phyloP scores from a whole-genome alignment of 2,888 invertebrate species.

The Colostygia pectinataria region DNA sequence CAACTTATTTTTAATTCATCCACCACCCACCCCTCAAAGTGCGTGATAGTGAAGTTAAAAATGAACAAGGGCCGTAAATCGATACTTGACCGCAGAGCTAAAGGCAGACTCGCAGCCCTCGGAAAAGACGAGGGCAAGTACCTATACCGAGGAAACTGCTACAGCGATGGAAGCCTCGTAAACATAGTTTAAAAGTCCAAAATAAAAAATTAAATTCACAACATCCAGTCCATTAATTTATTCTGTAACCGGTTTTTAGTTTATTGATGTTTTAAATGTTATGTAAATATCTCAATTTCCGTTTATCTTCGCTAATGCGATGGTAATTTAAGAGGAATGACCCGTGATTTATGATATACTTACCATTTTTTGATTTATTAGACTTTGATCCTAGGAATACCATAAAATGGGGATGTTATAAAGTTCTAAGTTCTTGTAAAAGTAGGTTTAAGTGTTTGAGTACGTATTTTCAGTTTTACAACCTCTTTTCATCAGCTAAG shows the following conservation, averaged over 20 bases:
- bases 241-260: constrained; percentile 20
- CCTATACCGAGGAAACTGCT: constrained; percentile 92
- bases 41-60: constrained; percentile 98
- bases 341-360: constrained; percentile 16
- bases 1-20: no score
- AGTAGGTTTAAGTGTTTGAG: no score
- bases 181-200: constrained; percentile 73
- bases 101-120: constrained; percentile 94
- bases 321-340: constrained; percentile 24
- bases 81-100: constrained; percentile 97
- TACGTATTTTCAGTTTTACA: no score
- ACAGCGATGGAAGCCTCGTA: constrained; percentile 90
- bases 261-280: constrained; percentile 24
- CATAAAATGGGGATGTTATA: no score
- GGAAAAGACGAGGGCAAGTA: constrained; percentile 99
- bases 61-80: constrained; percentile 99
- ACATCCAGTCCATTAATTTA: constrained; percentile 14
- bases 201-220: constrained; percentile 54
- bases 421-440: no score
- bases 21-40: no score
- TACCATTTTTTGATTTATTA: no score
- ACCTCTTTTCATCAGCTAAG: no score
- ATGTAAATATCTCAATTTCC: constrained; percentile 32
- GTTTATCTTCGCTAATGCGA: constrained; percentile 31
- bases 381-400: no score